Evolutionary conservation across 2,113 vertebrate genomes (phyloP).

Genomic region (Opisthocomus hoazin): DNA sequence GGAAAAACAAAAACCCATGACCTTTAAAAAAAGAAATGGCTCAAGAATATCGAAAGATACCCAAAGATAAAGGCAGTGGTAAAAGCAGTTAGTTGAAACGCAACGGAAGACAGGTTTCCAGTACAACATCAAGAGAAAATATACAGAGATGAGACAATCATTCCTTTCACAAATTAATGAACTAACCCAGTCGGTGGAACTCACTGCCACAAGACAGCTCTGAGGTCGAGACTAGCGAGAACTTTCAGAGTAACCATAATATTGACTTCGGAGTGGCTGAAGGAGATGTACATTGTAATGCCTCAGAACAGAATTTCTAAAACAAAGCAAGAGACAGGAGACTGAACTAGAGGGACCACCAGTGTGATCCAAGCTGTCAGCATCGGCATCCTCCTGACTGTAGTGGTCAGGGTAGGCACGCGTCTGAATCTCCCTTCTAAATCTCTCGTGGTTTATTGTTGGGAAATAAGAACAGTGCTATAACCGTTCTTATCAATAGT

Average conservation of each 20-base stretch:
- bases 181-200: neutral
- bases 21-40: neutral
- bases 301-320: neutral
- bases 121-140: neutral
- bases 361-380: neutral
- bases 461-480: neutral
- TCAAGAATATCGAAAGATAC: too few relatives aligned
- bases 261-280: neutral
- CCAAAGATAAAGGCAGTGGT: neutral
- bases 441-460: neutral
- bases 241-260: neutral
- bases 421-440: neutral
- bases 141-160: neutral
- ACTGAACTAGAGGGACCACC: neutral
- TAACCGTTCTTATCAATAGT: neutral
- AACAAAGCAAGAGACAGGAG: neutral
- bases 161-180: neutral
- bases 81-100: neutral
- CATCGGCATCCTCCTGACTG: neutral
- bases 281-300: neutral
- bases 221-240: neutral
- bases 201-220: neutral
- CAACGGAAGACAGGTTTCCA: neutral
- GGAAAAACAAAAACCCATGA: neutral
- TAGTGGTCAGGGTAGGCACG: neutral